A percentile compares a stretch with the other conserved stretches of the same genome.
These are phyloP conservation scores for Acronicta alni DNA, from an alignment of 2,888 invertebrate species.

Conservation along the genomic window DNA sequence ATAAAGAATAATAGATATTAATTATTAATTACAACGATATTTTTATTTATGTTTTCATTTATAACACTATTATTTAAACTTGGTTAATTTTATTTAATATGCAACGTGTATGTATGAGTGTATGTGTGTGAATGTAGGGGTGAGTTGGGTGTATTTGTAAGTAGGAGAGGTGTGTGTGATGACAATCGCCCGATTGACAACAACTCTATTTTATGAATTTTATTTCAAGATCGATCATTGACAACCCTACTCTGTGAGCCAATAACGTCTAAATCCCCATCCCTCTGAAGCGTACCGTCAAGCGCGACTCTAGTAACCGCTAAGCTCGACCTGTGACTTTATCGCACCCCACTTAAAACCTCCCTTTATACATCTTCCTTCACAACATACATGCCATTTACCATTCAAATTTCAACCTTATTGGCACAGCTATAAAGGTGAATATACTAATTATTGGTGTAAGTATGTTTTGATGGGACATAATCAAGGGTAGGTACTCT, in stretches of 20 bases:
- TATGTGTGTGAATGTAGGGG: no score
- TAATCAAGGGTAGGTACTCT: slow-evolving; percentile 75
- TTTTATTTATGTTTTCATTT: no score
- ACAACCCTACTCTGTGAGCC: slow-evolving; percentile 75
- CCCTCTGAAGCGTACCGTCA: slow-evolving; percentile 82
- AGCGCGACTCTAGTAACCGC: slow-evolving; percentile 85
- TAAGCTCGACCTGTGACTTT: slow-evolving; percentile 86
- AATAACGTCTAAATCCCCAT: slow-evolving; percentile 82
- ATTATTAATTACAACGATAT: no score
- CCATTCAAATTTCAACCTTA: slow-evolving; percentile 32
- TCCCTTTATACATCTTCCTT: slow-evolving; percentile 58
- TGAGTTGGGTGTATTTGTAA: no score
- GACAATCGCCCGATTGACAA: no score
- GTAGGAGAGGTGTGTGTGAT: no score
- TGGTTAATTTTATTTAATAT: no score
- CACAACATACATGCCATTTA: slow-evolving; percentile 29
- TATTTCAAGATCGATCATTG: slow-evolving; percentile 6
- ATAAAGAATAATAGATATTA: no score
- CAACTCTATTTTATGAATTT: no score
- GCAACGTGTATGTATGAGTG: no score
- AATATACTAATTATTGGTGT: slow-evolving; percentile 1
- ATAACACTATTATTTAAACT: no score
- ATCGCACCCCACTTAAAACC: slow-evolving; percentile 72
- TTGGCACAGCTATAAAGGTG: rapidly evolving
- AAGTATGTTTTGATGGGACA: slow-evolving; percentile 35